Evolutionary conservation across 92 coral and sea anemone genomes (phyloP).

Genomic region (Chrysogorgia sp.): DNA sequence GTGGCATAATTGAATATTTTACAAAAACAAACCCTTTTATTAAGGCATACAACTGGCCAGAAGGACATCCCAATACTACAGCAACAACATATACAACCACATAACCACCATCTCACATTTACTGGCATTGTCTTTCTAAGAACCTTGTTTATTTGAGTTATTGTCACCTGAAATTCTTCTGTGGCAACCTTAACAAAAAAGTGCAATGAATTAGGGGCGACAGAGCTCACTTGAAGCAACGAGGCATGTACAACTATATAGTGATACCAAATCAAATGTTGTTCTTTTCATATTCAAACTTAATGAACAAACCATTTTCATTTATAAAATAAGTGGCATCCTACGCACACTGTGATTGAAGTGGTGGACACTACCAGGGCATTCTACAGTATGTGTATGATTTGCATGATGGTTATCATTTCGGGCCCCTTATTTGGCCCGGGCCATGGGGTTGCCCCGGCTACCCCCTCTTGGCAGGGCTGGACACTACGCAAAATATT

Average conservation of each 20-base stretch:
- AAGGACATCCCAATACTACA: constrained; percentile 96
- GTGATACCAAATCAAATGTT: too few species aligned
- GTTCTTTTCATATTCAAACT: too few species aligned
- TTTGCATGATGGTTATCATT: too few species aligned
- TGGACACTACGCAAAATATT: too few species aligned
- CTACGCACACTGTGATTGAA: too few species aligned
- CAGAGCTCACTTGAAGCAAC: background rate
- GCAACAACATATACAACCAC: constrained; percentile 99
- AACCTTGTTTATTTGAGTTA: constrained; percentile 84
- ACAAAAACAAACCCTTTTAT: constrained; percentile 76
- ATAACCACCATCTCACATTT: constrained; percentile 91
- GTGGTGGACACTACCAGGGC: too few species aligned
- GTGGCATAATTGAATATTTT: background rate
- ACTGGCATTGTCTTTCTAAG: constrained; percentile 93
- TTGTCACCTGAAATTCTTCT: constrained; percentile 91
- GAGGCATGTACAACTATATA: background rate
- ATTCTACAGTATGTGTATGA: too few species aligned
- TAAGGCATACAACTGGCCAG: constrained; percentile 98
- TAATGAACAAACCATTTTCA: too few species aligned
- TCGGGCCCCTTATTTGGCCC: too few species aligned
- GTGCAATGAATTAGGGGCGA: background rate
- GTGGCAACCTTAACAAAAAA: constrained; percentile 78
- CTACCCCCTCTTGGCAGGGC: too few species aligned
- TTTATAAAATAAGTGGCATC: too few species aligned
- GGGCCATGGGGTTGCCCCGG: too few species aligned